Conservation (phyloP, 2,888 invertebrate genomes). For the Pemphredon lugubris region DNA sequence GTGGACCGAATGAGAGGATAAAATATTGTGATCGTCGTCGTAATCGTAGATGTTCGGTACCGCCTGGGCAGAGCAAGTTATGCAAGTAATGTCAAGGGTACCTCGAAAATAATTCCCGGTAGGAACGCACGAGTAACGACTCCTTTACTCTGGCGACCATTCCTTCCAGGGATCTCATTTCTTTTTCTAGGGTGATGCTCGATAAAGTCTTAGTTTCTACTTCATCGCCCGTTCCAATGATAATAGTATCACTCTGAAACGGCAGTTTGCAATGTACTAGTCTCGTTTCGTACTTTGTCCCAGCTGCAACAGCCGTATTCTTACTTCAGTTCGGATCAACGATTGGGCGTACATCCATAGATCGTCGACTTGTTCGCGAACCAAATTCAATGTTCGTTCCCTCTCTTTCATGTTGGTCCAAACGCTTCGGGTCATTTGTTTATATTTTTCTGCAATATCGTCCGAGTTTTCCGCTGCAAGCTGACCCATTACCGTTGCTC, state of each 20-base stretch:
- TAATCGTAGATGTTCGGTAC: no score
- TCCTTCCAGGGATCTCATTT: slow-evolving; percentile 78
- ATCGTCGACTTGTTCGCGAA: slow-evolving; percentile 80
- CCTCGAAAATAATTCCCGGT: slow-evolving; percentile 81
- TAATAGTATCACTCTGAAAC: slow-evolving; percentile 52
- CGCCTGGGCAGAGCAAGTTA: no score
- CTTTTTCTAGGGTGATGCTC: slow-evolving; percentile 72
- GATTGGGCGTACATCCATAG: slow-evolving; percentile 80
- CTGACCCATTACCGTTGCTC: slow-evolving; percentile 86
- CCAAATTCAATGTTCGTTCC: slow-evolving; percentile 83
- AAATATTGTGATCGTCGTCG: no score
- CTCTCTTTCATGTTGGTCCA: slow-evolving; percentile 85
- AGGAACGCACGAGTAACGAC: slow-evolving; percentile 79
- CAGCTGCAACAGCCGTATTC: neutral
- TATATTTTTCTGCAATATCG: slow-evolving; percentile 85
- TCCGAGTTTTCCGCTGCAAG: slow-evolving; percentile 86
- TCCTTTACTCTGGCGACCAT: slow-evolving; percentile 79
- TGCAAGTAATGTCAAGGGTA: slow-evolving; percentile 52
- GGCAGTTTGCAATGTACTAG: neutral
- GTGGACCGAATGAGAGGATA: no score
- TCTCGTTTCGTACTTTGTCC: no score
- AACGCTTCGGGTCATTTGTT: slow-evolving; percentile 83
- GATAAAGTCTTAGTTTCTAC: no score
- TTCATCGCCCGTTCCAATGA: no score
- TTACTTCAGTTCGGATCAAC: slow-evolving; percentile 72